These are phyloP conservation scores for Drosophila persimilis DNA, from an alignment of 1,140 invertebrate genomes.

Conservation along the genomic window DNA sequence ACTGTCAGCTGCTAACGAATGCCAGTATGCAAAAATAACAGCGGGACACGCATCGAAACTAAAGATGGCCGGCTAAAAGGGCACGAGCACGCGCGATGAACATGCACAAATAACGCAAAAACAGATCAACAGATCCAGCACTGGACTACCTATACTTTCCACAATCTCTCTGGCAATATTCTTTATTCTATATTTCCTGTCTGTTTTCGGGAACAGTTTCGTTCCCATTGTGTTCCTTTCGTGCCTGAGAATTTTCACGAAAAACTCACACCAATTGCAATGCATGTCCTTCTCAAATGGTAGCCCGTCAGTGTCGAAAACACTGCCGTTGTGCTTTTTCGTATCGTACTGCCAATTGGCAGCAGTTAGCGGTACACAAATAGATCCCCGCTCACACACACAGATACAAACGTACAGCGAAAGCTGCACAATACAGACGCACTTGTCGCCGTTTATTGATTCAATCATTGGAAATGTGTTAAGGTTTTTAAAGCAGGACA, in stretches of 20 bases:
- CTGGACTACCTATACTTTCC: too few species aligned
- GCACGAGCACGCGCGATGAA: too few species aligned
- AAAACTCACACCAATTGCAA: too few species aligned
- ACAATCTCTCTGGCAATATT: too few species aligned
- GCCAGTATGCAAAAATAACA: slow-evolving; percentile 47
- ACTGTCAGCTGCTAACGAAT: slow-evolving; percentile 53
- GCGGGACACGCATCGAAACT: slow-evolving; percentile 24
- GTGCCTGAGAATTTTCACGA: too few species aligned
- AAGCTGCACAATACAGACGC: slow-evolving; percentile 24
- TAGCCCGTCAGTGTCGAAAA: slow-evolving; percentile 12
- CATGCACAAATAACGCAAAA: neutral
- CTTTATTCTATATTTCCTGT: too few species aligned
- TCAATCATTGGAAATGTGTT: slow-evolving; percentile 77
- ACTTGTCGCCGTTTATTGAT: slow-evolving; percentile 77
- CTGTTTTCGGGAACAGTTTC: too few species aligned
- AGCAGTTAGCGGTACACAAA: slow-evolving; percentile 42
- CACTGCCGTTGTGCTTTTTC: slow-evolving; percentile 57
- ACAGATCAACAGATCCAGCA: neutral
- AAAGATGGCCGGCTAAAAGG: too few species aligned
- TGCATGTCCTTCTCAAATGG: too few species aligned
- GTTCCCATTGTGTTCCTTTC: too few species aligned
- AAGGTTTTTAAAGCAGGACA: slow-evolving; percentile 69
- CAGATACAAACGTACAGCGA: too few species aligned
- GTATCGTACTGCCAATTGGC: slow-evolving; percentile 53
- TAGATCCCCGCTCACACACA: slow-evolving; percentile 8